Base-by-base conservation (phyloP, 30 jellyfish, hydroid and myxozoan species). In the Hydra vulgaris region DNA sequence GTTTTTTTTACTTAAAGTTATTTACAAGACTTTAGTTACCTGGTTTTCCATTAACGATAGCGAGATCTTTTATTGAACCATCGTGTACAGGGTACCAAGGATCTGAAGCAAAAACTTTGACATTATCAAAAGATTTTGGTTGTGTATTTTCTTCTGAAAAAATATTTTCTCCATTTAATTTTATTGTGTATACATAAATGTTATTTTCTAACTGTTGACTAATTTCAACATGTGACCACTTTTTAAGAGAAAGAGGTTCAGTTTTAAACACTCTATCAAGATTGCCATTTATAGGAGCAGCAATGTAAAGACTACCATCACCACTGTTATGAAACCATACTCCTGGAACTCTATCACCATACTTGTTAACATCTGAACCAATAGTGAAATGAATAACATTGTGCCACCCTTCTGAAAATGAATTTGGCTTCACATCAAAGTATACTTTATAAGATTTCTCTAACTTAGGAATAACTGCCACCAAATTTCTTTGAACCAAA, bases 331-430 rank as follows among this genome's bases (percentile, higher is more conserved):
- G 81, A 27, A 73, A 73, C 81, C 81, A 73, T 8, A 73, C 81
- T 26, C 55, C 81, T 1, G 81, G 81, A 18, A 73, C 17, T 73
- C 81, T 23, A 25, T 73, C 54, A n/a, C 81, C 81, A 73, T 73
- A 26, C 5, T 73, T 23, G 40, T 7, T 18, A 3, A 22, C 7
- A 26, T 73, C 61, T 1, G 67, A 23, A 73, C 81, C 81, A 25
- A 18, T 73, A 73, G 81, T 73, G 17, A 73, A 73, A 25, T 73
- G 81, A n/a, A 73, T 5, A 18, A 73, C 40, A 25, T 19, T 73
- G 17, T 12, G 67, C 81, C 81, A 73, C 8, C 73, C 81, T 21
- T 17, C 17, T 1, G 22, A 19, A 25, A 26, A 21, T 5, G 54
- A 18, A 19, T 73, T 26, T 21, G 81, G 81, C 40, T 73, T 73